A percentile compares a stretch with the other conserved stretches of the same genome.
Conservation (phyloP, 1,140 invertebrate species). For the Leptopilina boulardi region DNA sequence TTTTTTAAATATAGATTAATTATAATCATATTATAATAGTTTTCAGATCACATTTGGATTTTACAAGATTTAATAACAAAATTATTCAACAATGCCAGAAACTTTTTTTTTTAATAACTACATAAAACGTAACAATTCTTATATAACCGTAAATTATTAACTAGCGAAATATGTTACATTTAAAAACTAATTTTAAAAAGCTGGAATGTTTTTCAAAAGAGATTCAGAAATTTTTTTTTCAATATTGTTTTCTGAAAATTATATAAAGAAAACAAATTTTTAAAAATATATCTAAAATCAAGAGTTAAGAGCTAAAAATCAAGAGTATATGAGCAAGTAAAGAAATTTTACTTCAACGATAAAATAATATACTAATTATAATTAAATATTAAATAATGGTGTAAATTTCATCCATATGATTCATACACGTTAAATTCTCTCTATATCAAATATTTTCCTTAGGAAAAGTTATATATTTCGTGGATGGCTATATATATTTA, state of each 20-base stretch:
- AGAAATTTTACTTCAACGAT: too few relatives aligned
- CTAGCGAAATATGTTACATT: not conserved
- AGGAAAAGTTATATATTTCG: not conserved
- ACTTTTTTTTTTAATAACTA: slow-evolving; percentile 20
- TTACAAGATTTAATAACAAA: slow-evolving; percentile 5
- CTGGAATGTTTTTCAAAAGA: not conserved
- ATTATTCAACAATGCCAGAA: not conserved
- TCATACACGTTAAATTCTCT: too few relatives aligned
- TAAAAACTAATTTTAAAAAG: not conserved
- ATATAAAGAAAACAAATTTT: too few relatives aligned
- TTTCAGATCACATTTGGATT: slow-evolving; percentile 16
- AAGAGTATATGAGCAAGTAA: too few relatives aligned
- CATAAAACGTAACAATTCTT: slow-evolving; percentile 8
- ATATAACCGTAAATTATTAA: slow-evolving; percentile 31
- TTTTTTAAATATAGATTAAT: not conserved
- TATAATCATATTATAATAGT: not conserved
- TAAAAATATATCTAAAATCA: too few relatives aligned
- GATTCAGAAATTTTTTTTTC: not conserved
- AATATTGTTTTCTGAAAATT: not conserved
- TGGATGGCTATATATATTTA: not conserved
- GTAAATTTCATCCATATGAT: too few relatives aligned
- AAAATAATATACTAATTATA: too few relatives aligned
- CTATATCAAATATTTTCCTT: not conserved
- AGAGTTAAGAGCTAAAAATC: too few relatives aligned
- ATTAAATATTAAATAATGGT: too few relatives aligned